phyloP scores from a whole-genome alignment of 1,140 invertebrate species.

The Laupala kohalensis region DNA sequence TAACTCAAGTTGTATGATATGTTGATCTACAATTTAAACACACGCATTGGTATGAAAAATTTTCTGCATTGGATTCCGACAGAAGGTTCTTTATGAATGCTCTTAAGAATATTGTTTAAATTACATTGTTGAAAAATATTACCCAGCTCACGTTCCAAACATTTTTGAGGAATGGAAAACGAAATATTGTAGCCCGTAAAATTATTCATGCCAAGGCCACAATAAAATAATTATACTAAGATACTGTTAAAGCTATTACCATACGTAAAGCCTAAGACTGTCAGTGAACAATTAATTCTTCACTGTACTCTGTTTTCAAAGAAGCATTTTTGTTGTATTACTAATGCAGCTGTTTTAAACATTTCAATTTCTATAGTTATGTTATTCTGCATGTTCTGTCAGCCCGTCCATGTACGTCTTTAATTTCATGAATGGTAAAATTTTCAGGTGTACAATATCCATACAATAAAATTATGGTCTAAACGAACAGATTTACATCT shows the following conservation, averaged over 20 bases:
- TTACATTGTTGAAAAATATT: too few species aligned
- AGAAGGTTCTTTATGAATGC: too few species aligned
- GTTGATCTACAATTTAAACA: too few species aligned
- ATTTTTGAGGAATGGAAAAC: too few species aligned
- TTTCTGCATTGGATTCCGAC: too few species aligned
- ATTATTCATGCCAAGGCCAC: too few species aligned
- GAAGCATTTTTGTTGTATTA: background rate
- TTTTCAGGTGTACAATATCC: background rate
- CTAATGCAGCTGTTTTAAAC: background rate
- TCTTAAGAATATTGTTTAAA: too few species aligned
- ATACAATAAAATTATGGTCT: background rate
- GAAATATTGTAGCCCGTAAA: too few species aligned
- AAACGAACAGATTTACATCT: background rate
- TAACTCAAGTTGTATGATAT: background rate
- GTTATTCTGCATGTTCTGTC: background rate
- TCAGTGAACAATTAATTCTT: background rate
- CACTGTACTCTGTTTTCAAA: background rate
- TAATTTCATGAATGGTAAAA: background rate
- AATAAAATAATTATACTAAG: background rate
- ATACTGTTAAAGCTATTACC: background rate
- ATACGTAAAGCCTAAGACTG: background rate
- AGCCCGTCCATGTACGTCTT: background rate
- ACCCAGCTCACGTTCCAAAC: too few species aligned
- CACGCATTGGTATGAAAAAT: too few species aligned
- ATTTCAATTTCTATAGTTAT: background rate